Conservation (phyloP, 2,113 vertebrate genomes). For the Orientallactaga bullata region DNA sequence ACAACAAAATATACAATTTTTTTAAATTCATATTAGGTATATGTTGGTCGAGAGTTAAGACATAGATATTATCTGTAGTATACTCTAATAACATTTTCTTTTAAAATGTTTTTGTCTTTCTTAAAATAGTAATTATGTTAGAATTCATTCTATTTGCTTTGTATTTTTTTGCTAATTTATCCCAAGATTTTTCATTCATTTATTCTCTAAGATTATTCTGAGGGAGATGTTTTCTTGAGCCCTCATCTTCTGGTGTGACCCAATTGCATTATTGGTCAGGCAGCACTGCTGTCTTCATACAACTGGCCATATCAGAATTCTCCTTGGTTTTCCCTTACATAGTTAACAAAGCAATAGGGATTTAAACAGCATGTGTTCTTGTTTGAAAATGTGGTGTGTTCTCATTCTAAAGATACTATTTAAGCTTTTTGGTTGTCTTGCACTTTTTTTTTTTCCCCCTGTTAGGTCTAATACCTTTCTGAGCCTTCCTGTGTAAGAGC, state of each 20-base stretch:
- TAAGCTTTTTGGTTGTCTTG: background rate
- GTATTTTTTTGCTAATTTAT: background rate
- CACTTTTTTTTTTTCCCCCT: no score
- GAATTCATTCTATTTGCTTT: background rate
- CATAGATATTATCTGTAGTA: background rate
- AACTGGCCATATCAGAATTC: background rate
- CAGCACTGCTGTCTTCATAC: background rate
- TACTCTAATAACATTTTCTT: constrained; percentile 4
- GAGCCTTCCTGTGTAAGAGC: no score
- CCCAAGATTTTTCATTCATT: background rate
- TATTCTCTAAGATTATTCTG: background rate
- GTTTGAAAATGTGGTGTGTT: background rate
- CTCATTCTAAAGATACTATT: background rate
- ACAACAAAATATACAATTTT: background rate
- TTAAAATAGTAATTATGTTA: constrained; percentile 12
- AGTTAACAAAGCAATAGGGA: background rate
- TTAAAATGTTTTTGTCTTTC: constrained; percentile 34
- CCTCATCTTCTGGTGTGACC: background rate
- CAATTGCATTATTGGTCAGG: background rate
- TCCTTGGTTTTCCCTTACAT: background rate
- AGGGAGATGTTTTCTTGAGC: background rate
- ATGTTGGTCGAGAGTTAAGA: background rate
- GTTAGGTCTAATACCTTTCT: no score
- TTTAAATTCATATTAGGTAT: constrained; percentile 28
- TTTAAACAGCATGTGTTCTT: constrained; percentile 13